Evolutionary conservation across 1,140 invertebrate species (phyloP), one percentile per base, ranked within the genome.

Genomic region (Lordiphosa mommai): DNA sequence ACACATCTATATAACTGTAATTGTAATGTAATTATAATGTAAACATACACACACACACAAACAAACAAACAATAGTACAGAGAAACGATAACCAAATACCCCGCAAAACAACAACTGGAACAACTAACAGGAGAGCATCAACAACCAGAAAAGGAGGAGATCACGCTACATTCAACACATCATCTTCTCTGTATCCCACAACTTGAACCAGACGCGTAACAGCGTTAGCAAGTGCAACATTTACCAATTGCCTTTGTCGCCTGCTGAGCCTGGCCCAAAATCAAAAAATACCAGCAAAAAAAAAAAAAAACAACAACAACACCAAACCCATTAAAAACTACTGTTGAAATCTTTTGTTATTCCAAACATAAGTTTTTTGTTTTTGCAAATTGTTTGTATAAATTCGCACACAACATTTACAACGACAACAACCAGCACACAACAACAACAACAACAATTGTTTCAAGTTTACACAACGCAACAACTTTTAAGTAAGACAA

Each of bases 51-150:
- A 41, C 50, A 41, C 10, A 41, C 36, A 43, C 58, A 55, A 61
- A 52, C 47, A 32, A 52, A 58, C 53, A 50, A 69, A 65, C 79
- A 84, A 79, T 85, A 84, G 77, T 79, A 79, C 79, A 66, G 72
- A 79, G 68, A 79, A 85, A 70, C 63, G 14, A 64, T 72, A 84
- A 84, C 77, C 72, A 84, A 85, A 84, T 61, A 85, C 64, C 68
- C 70, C 66, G 67, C 71, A 84, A 68, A 34, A 43, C 33, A 60
- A 48, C 32, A 55, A 56, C 32, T 51, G 40, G 33, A 61, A 41
- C 43, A 70, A 36, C 34, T 49, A 57, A 43, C 20, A 44, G 50
- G 29, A 29, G 12, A 40, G 34, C 38, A 50, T 23, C 40, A 51
- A 33, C 33, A 33, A 33, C 12, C 34, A 43, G 3, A 10, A 4